Evolutionary conservation across 2,797 vertebrate genomes (phyloP).

Genomic region (Tokudaia tokunoshimensis): DNA sequence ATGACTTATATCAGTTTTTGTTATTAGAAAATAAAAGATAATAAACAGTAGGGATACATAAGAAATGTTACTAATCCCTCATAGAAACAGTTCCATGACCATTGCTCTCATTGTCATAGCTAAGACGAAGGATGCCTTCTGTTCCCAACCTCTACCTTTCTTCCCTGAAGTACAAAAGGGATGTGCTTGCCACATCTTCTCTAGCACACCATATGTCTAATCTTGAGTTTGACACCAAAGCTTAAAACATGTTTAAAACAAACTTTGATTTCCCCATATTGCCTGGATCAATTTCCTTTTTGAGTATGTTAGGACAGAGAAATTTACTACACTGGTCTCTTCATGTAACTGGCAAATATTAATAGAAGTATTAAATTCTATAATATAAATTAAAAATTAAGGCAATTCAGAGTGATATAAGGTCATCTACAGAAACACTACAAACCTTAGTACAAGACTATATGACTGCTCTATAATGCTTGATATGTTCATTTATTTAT

Average conservation of each 20-base stretch:
- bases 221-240: slow-evolving; percentile 25
- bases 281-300: background rate
- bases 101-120: background rate
- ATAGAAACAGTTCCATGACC: background rate
- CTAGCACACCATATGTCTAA: background rate
- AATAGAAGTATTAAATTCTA: background rate
- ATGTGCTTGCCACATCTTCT: background rate
- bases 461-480: background rate
- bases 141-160: background rate
- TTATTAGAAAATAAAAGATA: background rate
- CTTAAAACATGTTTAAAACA: background rate
- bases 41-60: background rate
- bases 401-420: background rate
- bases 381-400: background rate
- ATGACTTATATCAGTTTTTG: background rate
- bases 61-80: background rate
- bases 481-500: background rate
- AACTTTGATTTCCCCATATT: background rate
- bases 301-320: background rate
- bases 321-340: background rate
- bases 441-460: background rate
- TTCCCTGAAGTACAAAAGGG: background rate
- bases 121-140: background rate
- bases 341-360: background rate
- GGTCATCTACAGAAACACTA: background rate